These are phyloP conservation scores for Drosophila tristis DNA, from an alignment of 1,140 invertebrate species.

Conservation along the genomic window DNA sequence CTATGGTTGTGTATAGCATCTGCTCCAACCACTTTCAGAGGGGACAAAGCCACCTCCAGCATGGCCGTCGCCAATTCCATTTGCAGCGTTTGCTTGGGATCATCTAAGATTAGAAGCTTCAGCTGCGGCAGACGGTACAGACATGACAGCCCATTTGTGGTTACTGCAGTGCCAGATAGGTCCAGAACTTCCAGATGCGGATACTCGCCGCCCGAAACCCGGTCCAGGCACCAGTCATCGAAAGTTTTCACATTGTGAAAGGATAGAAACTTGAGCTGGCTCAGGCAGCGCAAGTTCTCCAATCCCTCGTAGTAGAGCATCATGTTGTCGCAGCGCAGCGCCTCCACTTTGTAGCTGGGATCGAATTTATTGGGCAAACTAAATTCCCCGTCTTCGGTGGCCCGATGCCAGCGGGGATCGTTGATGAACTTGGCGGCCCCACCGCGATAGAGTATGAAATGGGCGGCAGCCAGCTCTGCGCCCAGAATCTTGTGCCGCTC, in stretches of 20 bases:
- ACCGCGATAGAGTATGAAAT: constrained; percentile 88
- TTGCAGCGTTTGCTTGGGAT: constrained; percentile 84
- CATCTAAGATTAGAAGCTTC: constrained; percentile 86
- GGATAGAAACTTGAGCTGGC: constrained; percentile 87
- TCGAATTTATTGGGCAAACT: constrained; percentile 86
- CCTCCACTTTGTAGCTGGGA: constrained; percentile 87
- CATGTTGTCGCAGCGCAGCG: constrained; percentile 88
- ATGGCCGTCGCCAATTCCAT: constrained; percentile 87
- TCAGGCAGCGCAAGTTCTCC: constrained; percentile 87
- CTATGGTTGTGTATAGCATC: constrained; percentile 54
- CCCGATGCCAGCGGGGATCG: constrained; percentile 86
- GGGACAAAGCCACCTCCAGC: constrained; percentile 85
- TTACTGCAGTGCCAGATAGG: constrained; percentile 88
- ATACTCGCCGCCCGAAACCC: constrained; percentile 86
- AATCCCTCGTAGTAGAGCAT: constrained; percentile 89
- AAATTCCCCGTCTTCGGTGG: constrained; percentile 84
- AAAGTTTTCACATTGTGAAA: constrained; percentile 87
- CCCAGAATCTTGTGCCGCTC: constrained; percentile 86
- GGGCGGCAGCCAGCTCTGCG: constrained; percentile 89
- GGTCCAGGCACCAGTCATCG: constrained; percentile 92
- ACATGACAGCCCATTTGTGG: constrained; percentile 87
- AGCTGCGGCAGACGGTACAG: constrained; percentile 87
- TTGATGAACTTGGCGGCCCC: constrained; percentile 87
- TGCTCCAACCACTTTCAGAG: constrained; percentile 72
- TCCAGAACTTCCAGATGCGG: constrained; percentile 89